Base-by-base conservation (phyloP, 2,113 vertebrate species). In the Triplophysa siluroides region DNA sequence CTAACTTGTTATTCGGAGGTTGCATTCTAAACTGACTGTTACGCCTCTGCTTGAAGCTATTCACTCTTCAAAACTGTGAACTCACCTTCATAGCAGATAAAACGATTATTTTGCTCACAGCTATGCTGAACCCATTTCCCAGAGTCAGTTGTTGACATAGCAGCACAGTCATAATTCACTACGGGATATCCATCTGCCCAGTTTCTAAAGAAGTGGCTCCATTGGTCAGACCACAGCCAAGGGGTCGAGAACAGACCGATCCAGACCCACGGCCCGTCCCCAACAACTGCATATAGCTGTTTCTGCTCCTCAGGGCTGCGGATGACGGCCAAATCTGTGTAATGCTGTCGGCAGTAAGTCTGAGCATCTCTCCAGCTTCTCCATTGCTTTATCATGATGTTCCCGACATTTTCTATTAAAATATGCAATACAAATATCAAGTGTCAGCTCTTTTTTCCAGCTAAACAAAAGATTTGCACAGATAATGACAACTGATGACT, bases 61-160 rank as follows among this genome's bases (percentile, higher is more conserved):
- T 50, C 13, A 67, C 54, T 79, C 8, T 78, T n/a, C n/a, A n/a
- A n/a, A n/a, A n/a, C n/a, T n/a, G n/a, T n/a, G 45, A 12, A 68
- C 54, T 75, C 2, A 83, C 81, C 45, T 78, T 23, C 47, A 62
- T 84, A 50, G 33, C 83, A 84, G n/a, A 81, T 58, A 63, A 84
- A 84, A 8, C 43, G 63, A 0, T n/a, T 4, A 12, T 26, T 18
- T 14, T 60, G 9, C 38, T 63, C 24, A 26, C 83, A 84, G 14
- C 2, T n/a, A 2, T 26, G n/a, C 3, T 19, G 4, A 43, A 10
- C 12, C 83, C 83, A 84, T 41, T 63, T 23, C 38, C 76, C 69
- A 74, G 69, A 23, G 19, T 73, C 2, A 3, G 0, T 2, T 12
- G 5, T 62, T 8, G 10, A 16, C 60, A 81, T 43, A 10, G 78